Evolutionary conservation across 2,888 invertebrate species (phyloP).

Genomic region (Malachius bipustulatus): DNA sequence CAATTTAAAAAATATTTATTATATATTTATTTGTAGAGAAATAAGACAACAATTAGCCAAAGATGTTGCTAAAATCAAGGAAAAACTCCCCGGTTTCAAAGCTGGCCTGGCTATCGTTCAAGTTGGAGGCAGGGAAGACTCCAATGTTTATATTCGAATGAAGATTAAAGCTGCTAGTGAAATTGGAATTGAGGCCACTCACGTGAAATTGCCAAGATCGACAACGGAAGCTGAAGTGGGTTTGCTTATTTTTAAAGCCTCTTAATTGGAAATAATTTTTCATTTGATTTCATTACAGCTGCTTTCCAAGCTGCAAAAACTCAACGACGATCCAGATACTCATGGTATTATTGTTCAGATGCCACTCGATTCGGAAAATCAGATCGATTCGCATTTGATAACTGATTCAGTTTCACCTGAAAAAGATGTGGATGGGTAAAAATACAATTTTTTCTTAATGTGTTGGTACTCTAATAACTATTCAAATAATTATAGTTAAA

Average conservation of each 20-base stretch:
- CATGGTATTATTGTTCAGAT: conserved; percentile 96
- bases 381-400: conserved; percentile 76
- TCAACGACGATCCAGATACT: conserved; percentile 74
- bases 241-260: background rate
- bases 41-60: conserved; percentile 55
- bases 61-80: conserved; percentile 50
- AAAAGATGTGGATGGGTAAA: conserved; percentile 94
- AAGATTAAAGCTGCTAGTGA: conserved; percentile 86
- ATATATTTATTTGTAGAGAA: conserved; percentile 55
- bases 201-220: conserved; percentile 65
- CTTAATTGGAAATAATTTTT: background rate
- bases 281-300: conserved; percentile 41
- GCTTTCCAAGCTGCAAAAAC: conserved; percentile 50
- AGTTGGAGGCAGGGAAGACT: conserved; percentile 93
- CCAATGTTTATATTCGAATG: conserved; percentile 95
- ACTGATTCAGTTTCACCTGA: conserved; percentile 78
- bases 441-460: conserved; percentile 11
- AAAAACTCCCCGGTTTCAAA: conserved; percentile 47
- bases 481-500: too few relatives aligned
- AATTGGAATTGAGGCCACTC: conserved; percentile 76
- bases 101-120: conserved; percentile 86
- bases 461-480: too few relatives aligned
- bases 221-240: conserved; percentile 68
- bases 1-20: too few relatives aligned
- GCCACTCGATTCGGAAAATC: conserved; percentile 75